Evolutionary conservation across 2,888 invertebrate species (phyloP).

Genomic region (Colostygia pectinataria): DNA sequence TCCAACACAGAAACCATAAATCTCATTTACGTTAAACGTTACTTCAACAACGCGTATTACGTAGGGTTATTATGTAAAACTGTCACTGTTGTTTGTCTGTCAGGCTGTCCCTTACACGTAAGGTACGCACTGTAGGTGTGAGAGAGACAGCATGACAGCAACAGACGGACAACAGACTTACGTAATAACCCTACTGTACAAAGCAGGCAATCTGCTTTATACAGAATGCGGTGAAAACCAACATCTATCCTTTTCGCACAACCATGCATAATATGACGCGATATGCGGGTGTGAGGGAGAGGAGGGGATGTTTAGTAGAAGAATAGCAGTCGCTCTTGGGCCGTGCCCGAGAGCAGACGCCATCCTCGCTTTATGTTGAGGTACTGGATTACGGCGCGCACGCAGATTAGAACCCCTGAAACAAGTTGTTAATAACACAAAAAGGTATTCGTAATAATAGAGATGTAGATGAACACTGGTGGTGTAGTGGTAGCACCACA

Average conservation of each 20-base stretch:
- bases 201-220: background rate
- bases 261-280: conserved; percentile 32
- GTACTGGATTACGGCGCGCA: conserved; percentile 93
- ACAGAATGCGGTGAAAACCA: no score
- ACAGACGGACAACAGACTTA: no score
- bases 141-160: no score
- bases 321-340: conserved; percentile 93
- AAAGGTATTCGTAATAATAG: no score
- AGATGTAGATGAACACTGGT: no score
- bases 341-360: conserved; percentile 92
- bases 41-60: no score
- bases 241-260: conserved; percentile 46
- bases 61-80: no score
- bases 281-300: conserved; percentile 46
- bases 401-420: conserved; percentile 91
- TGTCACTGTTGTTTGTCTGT: no score
- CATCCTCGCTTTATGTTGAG: conserved; percentile 94
- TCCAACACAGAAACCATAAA: conserved; percentile 10
- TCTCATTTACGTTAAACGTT: conserved; percentile 18
- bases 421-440: conserved; percentile 31
- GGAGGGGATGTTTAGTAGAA: conserved; percentile 85
- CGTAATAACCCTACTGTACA: no score
- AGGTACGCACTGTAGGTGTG: no score
- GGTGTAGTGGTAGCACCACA: no score
- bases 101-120: no score